Percentiles rank a stretch among this genome's conserved stretches.
phyloP scores from a whole-genome alignment of 2,113 vertebrate species.

The Megaleporinus macrocephalus region DNA sequence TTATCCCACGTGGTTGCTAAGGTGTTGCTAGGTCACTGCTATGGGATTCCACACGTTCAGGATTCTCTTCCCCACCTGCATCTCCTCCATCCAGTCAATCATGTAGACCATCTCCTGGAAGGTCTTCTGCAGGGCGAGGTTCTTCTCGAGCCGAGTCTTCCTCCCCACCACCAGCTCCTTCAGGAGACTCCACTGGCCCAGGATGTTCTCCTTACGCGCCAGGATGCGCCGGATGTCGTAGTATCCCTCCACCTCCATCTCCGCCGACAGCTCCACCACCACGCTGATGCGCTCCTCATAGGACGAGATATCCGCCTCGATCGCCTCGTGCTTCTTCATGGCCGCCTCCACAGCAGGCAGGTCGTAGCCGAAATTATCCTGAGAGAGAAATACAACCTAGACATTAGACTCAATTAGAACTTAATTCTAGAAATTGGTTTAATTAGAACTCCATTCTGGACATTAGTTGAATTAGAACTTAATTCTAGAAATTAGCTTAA shows the following conservation, averaged over 20 bases:
- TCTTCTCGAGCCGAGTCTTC: conserved; percentile 87
- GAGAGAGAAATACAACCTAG: not conserved
- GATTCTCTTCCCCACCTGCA: conserved; percentile 81
- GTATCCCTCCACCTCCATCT: conserved; percentile 90
- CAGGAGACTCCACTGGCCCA: conserved; percentile 91
- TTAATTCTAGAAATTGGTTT: too few relatives aligned
- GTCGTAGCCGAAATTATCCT: conserved; percentile 98
- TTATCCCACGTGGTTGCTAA: too few relatives aligned
- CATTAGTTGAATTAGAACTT: too few relatives aligned
- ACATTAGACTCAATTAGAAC: too few relatives aligned
- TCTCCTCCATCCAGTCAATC: conserved; percentile 99
- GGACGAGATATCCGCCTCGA: conserved; percentile 93
- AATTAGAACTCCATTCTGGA: too few relatives aligned
- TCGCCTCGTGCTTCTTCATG: conserved; percentile 98
- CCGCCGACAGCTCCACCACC: conserved; percentile 85
- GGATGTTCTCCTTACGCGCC: conserved; percentile 91
- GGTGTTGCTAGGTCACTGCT: too few relatives aligned
- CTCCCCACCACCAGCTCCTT: conserved; percentile 86
- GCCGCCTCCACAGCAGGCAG: conserved; percentile 92
- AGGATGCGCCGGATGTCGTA: conserved; percentile 86
- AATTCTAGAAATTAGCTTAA: too few relatives aligned
- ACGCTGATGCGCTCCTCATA: conserved; percentile 92
- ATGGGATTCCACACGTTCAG: too few relatives aligned
- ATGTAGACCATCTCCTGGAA: conserved; percentile 99
- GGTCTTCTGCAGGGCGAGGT: conserved; percentile 90